Conservation (phyloP, 92 coral and sea anemone genomes). For the Heliopora coerulea region DNA sequence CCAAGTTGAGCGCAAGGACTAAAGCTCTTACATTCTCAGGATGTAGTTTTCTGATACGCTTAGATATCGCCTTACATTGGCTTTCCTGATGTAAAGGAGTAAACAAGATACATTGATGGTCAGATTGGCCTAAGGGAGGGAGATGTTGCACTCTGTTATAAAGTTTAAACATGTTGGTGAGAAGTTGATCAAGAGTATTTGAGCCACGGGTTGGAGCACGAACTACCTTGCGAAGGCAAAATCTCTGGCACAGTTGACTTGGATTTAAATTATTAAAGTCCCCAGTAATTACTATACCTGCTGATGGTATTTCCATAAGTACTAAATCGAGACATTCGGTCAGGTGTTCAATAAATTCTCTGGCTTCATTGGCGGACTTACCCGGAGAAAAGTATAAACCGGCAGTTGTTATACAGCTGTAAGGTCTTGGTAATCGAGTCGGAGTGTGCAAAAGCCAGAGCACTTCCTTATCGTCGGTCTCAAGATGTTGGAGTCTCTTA, state of each 20-base stretch:
- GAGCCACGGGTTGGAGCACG: slow-evolving; percentile 27
- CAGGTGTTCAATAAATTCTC: slow-evolving; percentile 24
- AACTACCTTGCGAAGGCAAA: slow-evolving; percentile 19
- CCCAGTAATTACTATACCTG: slow-evolving; percentile 29
- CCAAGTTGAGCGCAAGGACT: slow-evolving; percentile 33
- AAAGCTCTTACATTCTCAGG: slow-evolving; percentile 40
- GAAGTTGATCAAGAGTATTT: slow-evolving; percentile 13
- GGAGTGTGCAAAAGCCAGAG: slow-evolving; percentile 54
- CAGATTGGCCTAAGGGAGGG: slow-evolving; percentile 37
- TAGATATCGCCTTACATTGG: background rate
- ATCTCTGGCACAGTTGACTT: slow-evolving; percentile 4
- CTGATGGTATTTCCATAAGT: slow-evolving; percentile 24
- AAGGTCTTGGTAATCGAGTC: slow-evolving; percentile 38
- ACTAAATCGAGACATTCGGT: slow-evolving; percentile 31
- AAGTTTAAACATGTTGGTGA: slow-evolving; percentile 17
- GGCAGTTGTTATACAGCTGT: slow-evolving; percentile 30
- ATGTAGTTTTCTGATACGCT: background rate
- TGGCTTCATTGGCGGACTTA: slow-evolving; percentile 10
- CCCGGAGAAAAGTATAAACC: slow-evolving; percentile 18
- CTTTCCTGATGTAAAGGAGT: slow-evolving; percentile 13
- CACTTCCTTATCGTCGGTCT: slow-evolving; percentile 50
- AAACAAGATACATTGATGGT: slow-evolving; percentile 49
- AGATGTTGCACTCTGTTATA: slow-evolving; percentile 17
- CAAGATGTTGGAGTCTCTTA: slow-evolving; percentile 44
- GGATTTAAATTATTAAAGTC: slow-evolving; percentile 21